phyloP scores from a whole-genome alignment of 2,113 vertebrate genomes.

The Peromyscus polionotus region DNA sequence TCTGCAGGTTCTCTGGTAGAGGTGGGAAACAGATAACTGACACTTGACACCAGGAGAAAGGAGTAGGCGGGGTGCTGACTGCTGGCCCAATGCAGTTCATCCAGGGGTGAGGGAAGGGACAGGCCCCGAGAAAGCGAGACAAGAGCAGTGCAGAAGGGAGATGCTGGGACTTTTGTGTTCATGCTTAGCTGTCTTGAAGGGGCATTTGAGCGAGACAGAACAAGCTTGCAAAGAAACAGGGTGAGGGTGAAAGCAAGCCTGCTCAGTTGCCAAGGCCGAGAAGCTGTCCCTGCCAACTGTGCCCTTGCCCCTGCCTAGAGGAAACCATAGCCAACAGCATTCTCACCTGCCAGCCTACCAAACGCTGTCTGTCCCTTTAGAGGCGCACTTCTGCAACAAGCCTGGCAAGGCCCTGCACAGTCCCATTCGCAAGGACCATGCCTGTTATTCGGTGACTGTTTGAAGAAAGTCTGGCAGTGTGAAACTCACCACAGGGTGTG shows the following conservation, averaged over 20 bases:
- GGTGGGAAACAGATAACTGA: background rate
- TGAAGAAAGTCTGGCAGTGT: background rate
- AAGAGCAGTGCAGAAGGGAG: background rate
- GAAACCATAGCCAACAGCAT: background rate
- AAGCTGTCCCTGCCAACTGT: conserved; percentile 38
- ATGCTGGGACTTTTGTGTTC: conserved; percentile 33
- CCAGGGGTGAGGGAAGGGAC: conserved; percentile 1
- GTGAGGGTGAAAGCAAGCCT: conserved; percentile 55
- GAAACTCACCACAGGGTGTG: background rate
- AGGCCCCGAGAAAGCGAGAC: background rate
- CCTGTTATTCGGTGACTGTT: background rate
- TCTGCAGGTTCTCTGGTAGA: background rate
- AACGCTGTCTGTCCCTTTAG: background rate
- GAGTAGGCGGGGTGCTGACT: background rate
- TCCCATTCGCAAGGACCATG: background rate
- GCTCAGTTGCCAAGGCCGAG: conserved; percentile 39
- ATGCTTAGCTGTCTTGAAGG: conserved; percentile 33
- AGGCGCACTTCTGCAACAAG: background rate
- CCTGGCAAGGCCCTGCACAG: background rate
- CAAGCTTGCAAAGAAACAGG: conserved; percentile 32
- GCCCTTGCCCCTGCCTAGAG: conserved; percentile 3
- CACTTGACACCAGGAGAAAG: background rate
- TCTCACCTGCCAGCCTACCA: background rate
- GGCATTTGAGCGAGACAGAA: conserved; percentile 37
- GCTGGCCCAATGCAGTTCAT: conserved; percentile 17